These are phyloP conservation scores for Monarcha castaneiventris DNA, from an alignment of 2,113 vertebrate species.

Conservation along the genomic window DNA sequence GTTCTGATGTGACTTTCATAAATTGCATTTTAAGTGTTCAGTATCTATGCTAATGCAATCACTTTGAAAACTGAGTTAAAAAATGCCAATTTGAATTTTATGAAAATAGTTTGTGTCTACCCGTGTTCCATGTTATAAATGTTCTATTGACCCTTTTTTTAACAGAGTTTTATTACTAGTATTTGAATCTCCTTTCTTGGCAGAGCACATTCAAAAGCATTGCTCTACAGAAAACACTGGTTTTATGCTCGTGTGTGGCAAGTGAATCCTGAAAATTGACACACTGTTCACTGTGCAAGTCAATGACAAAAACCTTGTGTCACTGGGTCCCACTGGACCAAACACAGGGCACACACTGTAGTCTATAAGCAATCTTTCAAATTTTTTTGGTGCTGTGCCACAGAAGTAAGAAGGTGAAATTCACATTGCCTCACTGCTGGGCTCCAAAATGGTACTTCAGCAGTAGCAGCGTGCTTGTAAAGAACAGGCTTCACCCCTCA, in stretches of 20 bases:
- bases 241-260: rapidly evolving
- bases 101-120: not conserved
- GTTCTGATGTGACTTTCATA: not conserved
- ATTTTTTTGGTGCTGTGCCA: not conserved
- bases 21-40: not conserved
- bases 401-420: not conserved
- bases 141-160: not conserved
- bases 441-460: not conserved
- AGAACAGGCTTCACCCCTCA: not conserved
- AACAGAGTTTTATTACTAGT: not conserved
- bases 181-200: not conserved
- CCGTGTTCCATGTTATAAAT: not conserved
- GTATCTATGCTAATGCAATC: not conserved
- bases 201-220: not conserved
- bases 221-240: not conserved
- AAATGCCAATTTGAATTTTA: not conserved
- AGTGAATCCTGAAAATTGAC: not conserved
- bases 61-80: not conserved
- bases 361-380: not conserved
- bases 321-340: not conserved
- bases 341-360: not conserved
- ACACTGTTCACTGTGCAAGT: not conserved
- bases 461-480: too few species aligned
- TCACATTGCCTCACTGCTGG: not conserved
- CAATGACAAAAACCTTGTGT: not conserved